Evolutionary conservation across 2,888 invertebrate genomes (phyloP), one percentile per base, ranked within the genome.

Genomic region (Nipponacmea schrenckii): DNA sequence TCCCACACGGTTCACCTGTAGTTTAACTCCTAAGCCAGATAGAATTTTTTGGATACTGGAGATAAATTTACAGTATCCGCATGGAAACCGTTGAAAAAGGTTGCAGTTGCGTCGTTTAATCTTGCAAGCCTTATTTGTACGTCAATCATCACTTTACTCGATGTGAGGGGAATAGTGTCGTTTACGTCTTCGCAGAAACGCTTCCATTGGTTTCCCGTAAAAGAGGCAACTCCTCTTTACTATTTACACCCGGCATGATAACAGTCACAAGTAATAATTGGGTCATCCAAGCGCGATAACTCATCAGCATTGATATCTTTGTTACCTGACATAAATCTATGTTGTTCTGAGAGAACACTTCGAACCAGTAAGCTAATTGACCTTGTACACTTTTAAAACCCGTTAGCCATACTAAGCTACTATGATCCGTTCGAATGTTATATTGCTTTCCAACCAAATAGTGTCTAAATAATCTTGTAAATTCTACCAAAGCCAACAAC

Each of bases 381-480:
- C 71, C 73, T 10, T 48, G n/a, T 2, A 66, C 68, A n/a, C 64
- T 17, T 39, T 62, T 48, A 15, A 71, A 69, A 1, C 48, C 66
- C 14, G 72, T 12, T 12, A 70, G 67, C 69, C 75, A 75, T 0
- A 45, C 63, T 17, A 75, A n/a, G 56, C 72, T 72, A 8, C 31
- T 56, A 56, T 76, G 76, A 46, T 76, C 74, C 39, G 76, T 76
- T 17, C 74, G 39, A 1, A 76, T 26, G 1, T 7, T 46, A 27
- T 74, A 76, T 0, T 27, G 62, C 15, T 62, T 39, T 0, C 74
- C 76, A 26, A 73, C 50, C 14, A 75, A 27, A 31, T 77, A 77
- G 64, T 71, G 67, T 27, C 45, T 4, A 48, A 62, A 71, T 48
- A 17, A n/a, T 48, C 48, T 2, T 7, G 8, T 48, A n/a, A 48